A percentile compares a stretch with the other conserved stretches of the same genome.
Evolutionary conservation across 2,888 invertebrate species (phyloP).

Genomic region (Drosophila mercatorum): DNA sequence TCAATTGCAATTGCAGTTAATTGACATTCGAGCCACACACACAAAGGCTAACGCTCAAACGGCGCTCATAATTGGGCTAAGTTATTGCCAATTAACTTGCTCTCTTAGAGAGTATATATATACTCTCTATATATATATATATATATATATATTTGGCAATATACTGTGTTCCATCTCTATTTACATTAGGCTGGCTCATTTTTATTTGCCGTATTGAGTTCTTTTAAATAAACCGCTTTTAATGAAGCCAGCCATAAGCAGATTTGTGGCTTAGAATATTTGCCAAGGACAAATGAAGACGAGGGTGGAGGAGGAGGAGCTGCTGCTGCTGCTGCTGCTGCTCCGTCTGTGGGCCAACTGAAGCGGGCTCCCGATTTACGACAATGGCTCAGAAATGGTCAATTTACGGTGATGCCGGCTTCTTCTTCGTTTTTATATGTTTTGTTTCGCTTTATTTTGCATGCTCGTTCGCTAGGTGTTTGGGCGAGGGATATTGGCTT

Average conservation of each 20-base stretch:
- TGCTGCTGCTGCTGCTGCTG: background rate
- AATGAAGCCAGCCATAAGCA: conserved; percentile 79
- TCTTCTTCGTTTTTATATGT: conserved; percentile 7
- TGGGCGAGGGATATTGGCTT: background rate
- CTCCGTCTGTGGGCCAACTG: conserved; percentile 2
- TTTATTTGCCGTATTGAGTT: conserved; percentile 40
- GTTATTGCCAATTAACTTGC: conserved; percentile 39
- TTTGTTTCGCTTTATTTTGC: conserved; percentile 9
- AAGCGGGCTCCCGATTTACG: conserved; percentile 58
- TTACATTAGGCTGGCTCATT: conserved; percentile 33
- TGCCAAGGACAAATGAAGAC: conserved; percentile 70
- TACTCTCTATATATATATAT: background rate
- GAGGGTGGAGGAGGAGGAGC: background rate
- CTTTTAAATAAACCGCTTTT: conserved; percentile 77
- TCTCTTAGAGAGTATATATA: background rate
- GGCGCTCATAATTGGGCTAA: conserved; percentile 40
- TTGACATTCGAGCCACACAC: background rate
- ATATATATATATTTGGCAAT: background rate
- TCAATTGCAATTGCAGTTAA: conserved; percentile 2
- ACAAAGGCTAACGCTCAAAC: conserved; percentile 12
- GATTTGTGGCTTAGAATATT: conserved; percentile 81
- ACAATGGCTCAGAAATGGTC: conserved; percentile 72
- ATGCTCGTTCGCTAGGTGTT: background rate
- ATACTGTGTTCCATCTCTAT: conserved; percentile 20
- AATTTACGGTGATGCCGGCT: conserved; percentile 61